A percentile compares a stretch with the other conserved stretches of the same genome.
Conservation (phyloP, 2,797 vertebrate species). For the Ctenopoma kingsleyae region DNA sequence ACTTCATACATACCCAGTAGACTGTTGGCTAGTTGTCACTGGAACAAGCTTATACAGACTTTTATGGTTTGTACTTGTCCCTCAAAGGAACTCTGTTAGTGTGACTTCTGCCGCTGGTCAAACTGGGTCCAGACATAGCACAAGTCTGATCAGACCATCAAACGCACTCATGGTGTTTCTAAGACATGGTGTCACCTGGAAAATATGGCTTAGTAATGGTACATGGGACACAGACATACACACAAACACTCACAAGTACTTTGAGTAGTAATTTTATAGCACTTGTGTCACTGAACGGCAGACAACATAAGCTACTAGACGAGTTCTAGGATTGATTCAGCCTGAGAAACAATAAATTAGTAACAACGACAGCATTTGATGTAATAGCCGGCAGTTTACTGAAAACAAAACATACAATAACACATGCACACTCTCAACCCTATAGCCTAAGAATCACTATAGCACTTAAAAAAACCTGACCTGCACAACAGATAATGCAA, state of each 20-base stretch:
- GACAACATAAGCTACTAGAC: no score
- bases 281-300: not conserved
- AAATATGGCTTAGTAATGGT: slow-evolving; percentile 55
- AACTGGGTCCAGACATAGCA: slow-evolving; percentile 49
- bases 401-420: no score
- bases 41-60: slow-evolving; percentile 47
- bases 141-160: slow-evolving; percentile 39
- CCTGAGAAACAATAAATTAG: no score
- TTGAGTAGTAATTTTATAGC: not conserved
- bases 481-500: no score
- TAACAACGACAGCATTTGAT: no score
- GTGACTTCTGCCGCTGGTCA: slow-evolving; percentile 31
- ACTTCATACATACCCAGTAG: slow-evolving; percentile 43
- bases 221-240: slow-evolving; percentile 12
- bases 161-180: slow-evolving; percentile 19
- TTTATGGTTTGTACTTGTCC: slow-evolving; percentile 38
- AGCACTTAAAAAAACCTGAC: no score
- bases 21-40: slow-evolving; percentile 28
- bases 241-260: not conserved
- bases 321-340: no score
- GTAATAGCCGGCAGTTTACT: no score
- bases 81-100: slow-evolving; percentile 44
- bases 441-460: no score
- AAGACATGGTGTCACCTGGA: slow-evolving; percentile 67
- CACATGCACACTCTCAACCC: no score